These are phyloP conservation scores for Ruditapes philippinarum DNA, from an alignment of 1,140 invertebrate genomes.

Conservation along the genomic window DNA sequence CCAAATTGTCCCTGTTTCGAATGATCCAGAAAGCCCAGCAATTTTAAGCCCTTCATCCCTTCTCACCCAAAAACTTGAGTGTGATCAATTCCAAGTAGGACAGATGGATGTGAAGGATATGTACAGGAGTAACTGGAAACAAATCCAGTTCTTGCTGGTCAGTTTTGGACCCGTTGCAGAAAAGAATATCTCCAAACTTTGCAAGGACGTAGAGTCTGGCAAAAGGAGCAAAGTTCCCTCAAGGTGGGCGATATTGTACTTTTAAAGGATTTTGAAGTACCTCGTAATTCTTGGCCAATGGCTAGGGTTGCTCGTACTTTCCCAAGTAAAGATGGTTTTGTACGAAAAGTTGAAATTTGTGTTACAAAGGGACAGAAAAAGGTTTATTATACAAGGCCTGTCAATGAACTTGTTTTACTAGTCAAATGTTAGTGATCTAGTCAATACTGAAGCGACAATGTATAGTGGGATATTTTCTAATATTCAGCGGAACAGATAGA, in stretches of 20 bases:
- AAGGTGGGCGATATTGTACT: neutral
- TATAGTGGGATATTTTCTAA: too few relatives aligned
- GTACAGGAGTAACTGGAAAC: constrained; percentile 3
- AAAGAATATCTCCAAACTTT: constrained; percentile 35
- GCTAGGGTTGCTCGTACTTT: too few relatives aligned
- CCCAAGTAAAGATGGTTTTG: too few relatives aligned
- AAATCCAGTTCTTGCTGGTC: constrained; percentile 40
- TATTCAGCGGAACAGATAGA: too few relatives aligned
- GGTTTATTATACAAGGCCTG: too few relatives aligned
- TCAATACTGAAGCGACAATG: too few relatives aligned
- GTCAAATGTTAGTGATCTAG: too few relatives aligned
- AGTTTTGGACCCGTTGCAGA: constrained; percentile 33
- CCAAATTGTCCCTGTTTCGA: constrained; percentile 63
- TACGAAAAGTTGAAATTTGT: too few relatives aligned
- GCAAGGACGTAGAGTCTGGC: constrained; percentile 13
- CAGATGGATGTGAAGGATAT: neutral
- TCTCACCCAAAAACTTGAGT: neutral
- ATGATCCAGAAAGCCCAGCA: constrained; percentile 47
- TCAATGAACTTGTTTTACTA: too few relatives aligned
- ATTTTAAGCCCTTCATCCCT: constrained; percentile 4
- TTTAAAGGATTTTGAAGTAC: neutral
- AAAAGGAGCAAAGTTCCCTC: neutral
- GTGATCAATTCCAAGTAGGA: neutral
- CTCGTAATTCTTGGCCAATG: too few relatives aligned
- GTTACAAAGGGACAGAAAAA: too few relatives aligned